phyloP scores from a whole-genome alignment of 2,797 vertebrate genomes.

The Melanitta fusca region DNA sequence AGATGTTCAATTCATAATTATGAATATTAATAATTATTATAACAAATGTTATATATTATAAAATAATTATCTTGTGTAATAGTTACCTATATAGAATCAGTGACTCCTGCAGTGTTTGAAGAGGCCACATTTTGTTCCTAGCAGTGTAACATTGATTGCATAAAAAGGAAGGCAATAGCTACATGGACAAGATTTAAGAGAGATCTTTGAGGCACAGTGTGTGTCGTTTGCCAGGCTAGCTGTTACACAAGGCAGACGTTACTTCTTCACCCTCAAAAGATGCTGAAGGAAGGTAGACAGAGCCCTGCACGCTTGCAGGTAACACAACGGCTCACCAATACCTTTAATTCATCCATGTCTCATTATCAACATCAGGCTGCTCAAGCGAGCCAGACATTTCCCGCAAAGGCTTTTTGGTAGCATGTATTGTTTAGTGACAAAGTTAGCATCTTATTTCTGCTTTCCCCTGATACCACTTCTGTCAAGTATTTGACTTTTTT shows the following conservation, averaged over 20 bases:
- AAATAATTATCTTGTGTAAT: too few relatives aligned
- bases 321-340: accelerated
- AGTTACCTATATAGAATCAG: neutral
- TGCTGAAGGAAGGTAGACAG: neutral
- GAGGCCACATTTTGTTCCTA: neutral
- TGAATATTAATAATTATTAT: too few relatives aligned
- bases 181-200: neutral
- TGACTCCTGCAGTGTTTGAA: neutral
- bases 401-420: neutral
- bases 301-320: neutral
- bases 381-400: neutral
- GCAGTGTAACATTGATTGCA: neutral
- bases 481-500: too few relatives aligned
- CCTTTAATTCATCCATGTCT: neutral
- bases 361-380: neutral
- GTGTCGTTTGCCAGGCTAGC: neutral
- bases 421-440: accelerated
- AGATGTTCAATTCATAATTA: too few relatives aligned
- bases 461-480: neutral
- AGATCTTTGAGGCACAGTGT: accelerated
- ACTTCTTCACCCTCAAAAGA: neutral
- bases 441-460: neutral
- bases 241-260: accelerated
- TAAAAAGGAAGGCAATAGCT: neutral
- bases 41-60: too few relatives aligned